A percentile compares a stretch with the other conserved stretches of the same genome.
Conservation (phyloP, 2,113 vertebrate genomes). For the Phylloscopus trochilus region DNA sequence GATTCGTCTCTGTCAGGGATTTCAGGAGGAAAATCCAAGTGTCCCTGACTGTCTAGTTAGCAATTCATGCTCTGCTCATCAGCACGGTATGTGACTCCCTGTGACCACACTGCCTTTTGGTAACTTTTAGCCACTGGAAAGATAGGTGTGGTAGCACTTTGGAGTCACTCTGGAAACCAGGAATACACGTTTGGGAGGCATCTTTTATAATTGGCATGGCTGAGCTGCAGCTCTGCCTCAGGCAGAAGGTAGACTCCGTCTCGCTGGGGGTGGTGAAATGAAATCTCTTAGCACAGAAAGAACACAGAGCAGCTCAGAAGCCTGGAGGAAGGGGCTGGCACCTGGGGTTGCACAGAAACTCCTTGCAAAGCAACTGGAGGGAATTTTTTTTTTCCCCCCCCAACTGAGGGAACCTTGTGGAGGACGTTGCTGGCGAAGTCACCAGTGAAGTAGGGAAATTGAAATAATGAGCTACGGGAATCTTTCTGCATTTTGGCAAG, state of each 20-base stretch:
- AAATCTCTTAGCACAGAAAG: conserved; percentile 13
- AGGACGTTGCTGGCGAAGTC: background rate
- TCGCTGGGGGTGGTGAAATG: conserved; percentile 25
- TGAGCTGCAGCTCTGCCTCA: conserved; percentile 37
- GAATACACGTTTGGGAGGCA: conserved; percentile 60
- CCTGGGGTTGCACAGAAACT: background rate
- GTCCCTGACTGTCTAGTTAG: background rate
- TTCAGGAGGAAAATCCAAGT: background rate
- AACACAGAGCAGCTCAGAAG: background rate
- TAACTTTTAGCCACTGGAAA: conserved; percentile 17
- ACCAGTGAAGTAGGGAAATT: background rate
- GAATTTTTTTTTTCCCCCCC: background rate
- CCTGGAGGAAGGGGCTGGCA: conserved; percentile 10
- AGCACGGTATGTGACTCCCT: background rate
- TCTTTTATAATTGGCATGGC: conserved; percentile 58
- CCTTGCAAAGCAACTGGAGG: background rate
- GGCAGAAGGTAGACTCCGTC: conserved; percentile 32
- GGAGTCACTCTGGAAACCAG: conserved; percentile 53
- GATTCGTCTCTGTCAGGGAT: background rate
- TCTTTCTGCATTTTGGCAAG: background rate
- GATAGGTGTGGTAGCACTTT: conserved; percentile 33
- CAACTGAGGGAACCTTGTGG: background rate
- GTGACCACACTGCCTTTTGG: conserved; percentile 16
- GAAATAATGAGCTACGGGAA: background rate
- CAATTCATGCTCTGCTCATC: background rate